phyloP scores from a whole-genome alignment of 2,888 invertebrate species.

The Eucriotettix oculatus region DNA sequence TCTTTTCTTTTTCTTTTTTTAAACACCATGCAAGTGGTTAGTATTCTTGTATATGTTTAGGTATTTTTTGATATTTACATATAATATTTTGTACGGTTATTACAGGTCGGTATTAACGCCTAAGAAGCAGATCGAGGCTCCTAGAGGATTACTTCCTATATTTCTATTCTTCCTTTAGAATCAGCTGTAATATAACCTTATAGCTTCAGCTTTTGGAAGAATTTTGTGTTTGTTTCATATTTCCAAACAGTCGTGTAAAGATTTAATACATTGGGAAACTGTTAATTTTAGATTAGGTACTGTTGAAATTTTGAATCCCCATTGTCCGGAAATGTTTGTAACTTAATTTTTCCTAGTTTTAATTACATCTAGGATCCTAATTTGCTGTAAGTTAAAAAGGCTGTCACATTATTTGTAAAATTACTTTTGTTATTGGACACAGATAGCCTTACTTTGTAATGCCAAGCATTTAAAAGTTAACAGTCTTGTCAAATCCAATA shows the following conservation, averaged over 20 bases:
- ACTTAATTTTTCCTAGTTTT: neutral
- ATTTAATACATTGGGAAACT: neutral
- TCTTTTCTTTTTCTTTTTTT: neutral
- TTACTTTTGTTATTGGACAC: too few relatives aligned
- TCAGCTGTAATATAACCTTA: neutral
- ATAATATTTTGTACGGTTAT: constrained; percentile 17
- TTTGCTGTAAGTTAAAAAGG: neutral
- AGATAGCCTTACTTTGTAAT: too few relatives aligned
- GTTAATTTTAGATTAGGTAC: neutral
- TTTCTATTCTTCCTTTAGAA: neutral
- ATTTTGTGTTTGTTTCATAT: neutral
- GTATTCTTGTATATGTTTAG: neutral
- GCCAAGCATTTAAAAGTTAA: too few relatives aligned
- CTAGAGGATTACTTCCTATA: constrained; percentile 2
- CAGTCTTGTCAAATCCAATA: neutral
- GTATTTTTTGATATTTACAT: neutral
- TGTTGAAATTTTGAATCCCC: too few relatives aligned
- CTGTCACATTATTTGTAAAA: neutral
- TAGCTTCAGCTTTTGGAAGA: neutral
- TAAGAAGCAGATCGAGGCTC: constrained; percentile 3
- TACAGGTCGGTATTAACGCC: constrained; percentile 28
- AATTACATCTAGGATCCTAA: neutral
- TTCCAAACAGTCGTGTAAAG: neutral
- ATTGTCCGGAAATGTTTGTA: too few relatives aligned
- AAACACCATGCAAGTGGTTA: neutral